Percentiles rank a stretch among this genome's conserved stretches.
Conservation (phyloP, 2,888 invertebrate species). For the Leptopterna dolabrata region DNA sequence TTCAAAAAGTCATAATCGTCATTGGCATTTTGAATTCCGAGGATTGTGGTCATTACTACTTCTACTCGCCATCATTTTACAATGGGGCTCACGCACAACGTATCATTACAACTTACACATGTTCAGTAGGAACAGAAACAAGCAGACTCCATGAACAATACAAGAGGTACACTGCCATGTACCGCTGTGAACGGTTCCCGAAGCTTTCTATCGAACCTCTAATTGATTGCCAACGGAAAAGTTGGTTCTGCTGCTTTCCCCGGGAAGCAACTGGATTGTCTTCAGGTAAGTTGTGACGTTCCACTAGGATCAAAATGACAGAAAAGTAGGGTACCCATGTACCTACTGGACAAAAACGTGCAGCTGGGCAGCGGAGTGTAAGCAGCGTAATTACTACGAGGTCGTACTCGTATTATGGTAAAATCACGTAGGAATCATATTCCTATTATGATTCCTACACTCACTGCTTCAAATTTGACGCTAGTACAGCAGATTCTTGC, state of each 20-base stretch:
- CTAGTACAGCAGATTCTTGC: no score
- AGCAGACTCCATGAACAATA: neutral
- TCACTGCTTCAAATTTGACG: no score
- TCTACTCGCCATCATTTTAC: neutral
- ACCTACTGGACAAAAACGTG: no score
- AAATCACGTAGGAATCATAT: no score
- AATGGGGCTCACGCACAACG: neutral
- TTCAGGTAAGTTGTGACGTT: neutral
- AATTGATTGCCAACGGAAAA: conserved; percentile 21
- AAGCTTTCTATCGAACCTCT: neutral
- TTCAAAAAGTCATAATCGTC: neutral
- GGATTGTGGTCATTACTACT: neutral
- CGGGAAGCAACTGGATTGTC: neutral
- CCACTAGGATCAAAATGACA: neutral
- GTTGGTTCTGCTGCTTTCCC: neutral
- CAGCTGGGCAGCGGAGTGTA: no score
- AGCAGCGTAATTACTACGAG: no score
- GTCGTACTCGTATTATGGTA: no score
- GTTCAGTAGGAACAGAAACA: neutral
- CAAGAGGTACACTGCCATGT: neutral
- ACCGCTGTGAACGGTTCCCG: conserved; percentile 5
- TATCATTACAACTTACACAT: neutral
- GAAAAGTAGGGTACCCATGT: no score
- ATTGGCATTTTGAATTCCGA: neutral
- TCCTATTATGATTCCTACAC: no score